Conservation (phyloP, 2,797 vertebrate species). For the Rhinogobio ventralis region DNA sequence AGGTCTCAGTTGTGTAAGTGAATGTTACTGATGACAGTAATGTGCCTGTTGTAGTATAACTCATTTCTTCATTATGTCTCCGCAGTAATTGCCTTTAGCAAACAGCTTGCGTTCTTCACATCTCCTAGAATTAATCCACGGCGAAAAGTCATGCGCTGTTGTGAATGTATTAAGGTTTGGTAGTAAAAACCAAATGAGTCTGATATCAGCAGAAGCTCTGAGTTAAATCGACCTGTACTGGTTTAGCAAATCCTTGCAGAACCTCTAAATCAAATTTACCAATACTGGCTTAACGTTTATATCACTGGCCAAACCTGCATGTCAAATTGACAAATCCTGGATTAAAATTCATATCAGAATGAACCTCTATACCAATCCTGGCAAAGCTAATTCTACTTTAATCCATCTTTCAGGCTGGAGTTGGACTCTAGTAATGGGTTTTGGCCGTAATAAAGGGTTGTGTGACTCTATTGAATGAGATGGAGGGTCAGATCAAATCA, state of each 20-base stretch:
- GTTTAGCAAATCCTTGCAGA: constrained; percentile 5
- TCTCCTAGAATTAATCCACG: constrained; percentile 19
- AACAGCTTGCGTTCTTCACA: neutral
- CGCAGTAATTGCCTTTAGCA: constrained; percentile 7
- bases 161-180: constrained; percentile 4
- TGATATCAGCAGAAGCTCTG: neutral
- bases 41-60: neutral
- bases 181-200: constrained; percentile 23
- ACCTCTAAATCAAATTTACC: constrained; percentile 19
- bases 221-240: neutral
- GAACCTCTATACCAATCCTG: constrained; percentile 8
- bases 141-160: neutral
- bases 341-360: constrained; percentile 16
- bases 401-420: neutral
- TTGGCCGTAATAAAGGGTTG: neutral
- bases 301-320: constrained; percentile 6
- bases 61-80: constrained; percentile 15
- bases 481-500: neutral
- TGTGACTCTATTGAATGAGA: neutral
- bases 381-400: constrained; percentile 22
- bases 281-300: constrained; percentile 8
- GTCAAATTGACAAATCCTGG: constrained; percentile 12
- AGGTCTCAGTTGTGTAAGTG: neutral
- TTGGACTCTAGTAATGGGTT: neutral
- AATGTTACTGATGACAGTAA: neutral